Conservation (phyloP, 2,113 vertebrate genomes). For the Oncorhynchus masou region DNA sequence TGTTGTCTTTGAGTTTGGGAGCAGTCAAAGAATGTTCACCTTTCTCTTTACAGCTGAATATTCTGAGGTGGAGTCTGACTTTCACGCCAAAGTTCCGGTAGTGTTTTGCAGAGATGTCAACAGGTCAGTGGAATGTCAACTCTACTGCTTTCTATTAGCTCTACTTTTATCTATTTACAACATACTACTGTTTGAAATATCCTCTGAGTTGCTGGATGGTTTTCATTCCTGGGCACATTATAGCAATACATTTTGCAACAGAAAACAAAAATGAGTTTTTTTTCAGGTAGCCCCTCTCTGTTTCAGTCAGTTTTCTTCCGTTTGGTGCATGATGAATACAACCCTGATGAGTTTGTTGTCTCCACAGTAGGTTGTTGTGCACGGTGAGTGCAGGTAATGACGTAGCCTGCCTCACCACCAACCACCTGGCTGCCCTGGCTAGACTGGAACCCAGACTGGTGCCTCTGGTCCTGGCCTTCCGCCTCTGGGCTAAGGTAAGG, state of each 20-base stretch:
- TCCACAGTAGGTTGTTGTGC: constrained; percentile 84
- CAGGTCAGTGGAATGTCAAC: constrained; percentile 73
- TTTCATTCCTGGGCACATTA: no score
- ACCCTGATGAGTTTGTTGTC: neutral
- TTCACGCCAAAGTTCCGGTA: constrained; percentile 97
- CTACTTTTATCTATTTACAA: neutral
- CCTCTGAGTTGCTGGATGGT: no score
- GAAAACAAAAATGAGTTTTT: no score
- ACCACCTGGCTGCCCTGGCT: constrained; percentile 88
- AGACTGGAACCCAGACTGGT: constrained; percentile 88
- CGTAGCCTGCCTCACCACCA: constrained; percentile 94
- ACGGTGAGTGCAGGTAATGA: constrained; percentile 98
- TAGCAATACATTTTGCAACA: no score
- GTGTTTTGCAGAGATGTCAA: constrained; percentile 89
- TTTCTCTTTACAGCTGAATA: constrained; percentile 76
- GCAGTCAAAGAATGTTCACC: no score
- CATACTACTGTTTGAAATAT: no score
- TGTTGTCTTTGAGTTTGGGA: neutral
- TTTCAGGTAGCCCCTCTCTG: no score
- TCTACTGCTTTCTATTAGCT: neutral
- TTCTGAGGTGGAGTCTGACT: constrained; percentile 94
- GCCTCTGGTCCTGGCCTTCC: constrained; percentile 93
- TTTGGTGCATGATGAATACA: no score
- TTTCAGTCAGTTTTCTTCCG: no score
- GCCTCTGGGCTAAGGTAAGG: constrained; percentile 94